Evolutionary conservation across 2,888 invertebrate genomes (phyloP).

Genomic region (Gymnosoma rotundatum): DNA sequence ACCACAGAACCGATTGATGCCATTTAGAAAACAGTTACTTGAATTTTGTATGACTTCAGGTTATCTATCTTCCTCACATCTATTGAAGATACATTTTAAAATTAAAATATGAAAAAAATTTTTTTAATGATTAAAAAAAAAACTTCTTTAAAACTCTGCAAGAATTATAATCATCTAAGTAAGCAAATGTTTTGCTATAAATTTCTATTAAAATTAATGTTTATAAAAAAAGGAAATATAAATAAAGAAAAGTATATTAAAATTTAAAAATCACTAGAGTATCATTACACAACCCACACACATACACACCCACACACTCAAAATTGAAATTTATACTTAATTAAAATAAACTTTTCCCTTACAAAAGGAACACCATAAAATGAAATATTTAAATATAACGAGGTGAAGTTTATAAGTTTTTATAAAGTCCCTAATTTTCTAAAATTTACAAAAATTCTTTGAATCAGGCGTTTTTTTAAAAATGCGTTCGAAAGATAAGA

Average conservation of each 20-base stretch:
- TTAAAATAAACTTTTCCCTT: slow-evolving; percentile 64
- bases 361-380: slow-evolving; percentile 16
- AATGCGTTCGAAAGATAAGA: no score
- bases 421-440: no score
- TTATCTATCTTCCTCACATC: no score
- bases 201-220: slow-evolving; percentile 63
- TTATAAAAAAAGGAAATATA: background rate
- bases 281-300: slow-evolving; percentile 46
- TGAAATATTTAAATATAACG: slow-evolving; percentile 22
- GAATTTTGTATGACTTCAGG: no score
- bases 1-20: no score
- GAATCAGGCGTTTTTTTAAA: no score
- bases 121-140: no score
- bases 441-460: no score
- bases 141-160: slow-evolving; percentile 26
- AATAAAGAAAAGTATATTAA: slow-evolving; percentile 41
- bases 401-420: background rate
- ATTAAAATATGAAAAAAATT: no score
- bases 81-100: no score
- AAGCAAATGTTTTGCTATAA: slow-evolving; percentile 45
- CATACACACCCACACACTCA: slow-evolving; percentile 29
- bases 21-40: no score
- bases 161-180: background rate
- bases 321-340: slow-evolving; percentile 66
- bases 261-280: slow-evolving; percentile 65